phyloP scores from a whole-genome alignment of 2,888 invertebrate genomes.

The Drosophila testacea region DNA sequence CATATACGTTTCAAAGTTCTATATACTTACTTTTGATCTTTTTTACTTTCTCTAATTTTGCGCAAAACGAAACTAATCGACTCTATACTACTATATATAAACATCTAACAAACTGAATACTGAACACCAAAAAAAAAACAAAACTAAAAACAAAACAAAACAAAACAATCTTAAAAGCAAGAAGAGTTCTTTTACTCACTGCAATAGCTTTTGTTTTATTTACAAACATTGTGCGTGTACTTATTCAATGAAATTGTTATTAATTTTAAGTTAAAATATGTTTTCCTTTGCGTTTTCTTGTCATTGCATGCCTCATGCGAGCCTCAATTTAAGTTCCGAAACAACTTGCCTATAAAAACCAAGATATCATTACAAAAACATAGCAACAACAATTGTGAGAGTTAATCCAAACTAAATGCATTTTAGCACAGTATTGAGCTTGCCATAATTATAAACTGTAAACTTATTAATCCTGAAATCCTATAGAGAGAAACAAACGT shows the following conservation, averaged over 20 bases:
- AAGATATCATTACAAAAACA: neutral
- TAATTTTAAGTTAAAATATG: constrained; percentile 56
- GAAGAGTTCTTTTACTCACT: constrained; percentile 83
- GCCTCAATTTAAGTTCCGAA: constrained; percentile 58
- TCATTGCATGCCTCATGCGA: constrained; percentile 62
- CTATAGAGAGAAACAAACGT: constrained; percentile 39
- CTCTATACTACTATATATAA: constrained; percentile 8
- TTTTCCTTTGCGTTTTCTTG: constrained; percentile 25
- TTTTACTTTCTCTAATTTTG: constrained; percentile 67
- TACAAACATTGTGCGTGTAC: constrained; percentile 2
- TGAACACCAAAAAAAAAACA: constrained; percentile 28
- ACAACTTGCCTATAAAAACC: constrained; percentile 58
- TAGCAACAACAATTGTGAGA: constrained; percentile 51
- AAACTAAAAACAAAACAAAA: constrained; percentile 25
- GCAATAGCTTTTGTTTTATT: constrained; percentile 67
- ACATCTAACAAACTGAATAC: constrained; percentile 35
- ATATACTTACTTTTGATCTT: constrained; percentile 58
- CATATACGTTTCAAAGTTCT: constrained; percentile 56
- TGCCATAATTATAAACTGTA: constrained; percentile 66
- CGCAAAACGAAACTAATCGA: constrained; percentile 71
- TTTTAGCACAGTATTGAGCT: constrained; percentile 69
- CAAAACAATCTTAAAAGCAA: constrained; percentile 61
- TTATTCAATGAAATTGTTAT: constrained; percentile 46
- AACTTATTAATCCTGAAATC: neutral
- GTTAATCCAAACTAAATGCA: constrained; percentile 21